Evolutionary conservation across 2,113 vertebrate species (phyloP).

Genomic region (Sander lucioperca): DNA sequence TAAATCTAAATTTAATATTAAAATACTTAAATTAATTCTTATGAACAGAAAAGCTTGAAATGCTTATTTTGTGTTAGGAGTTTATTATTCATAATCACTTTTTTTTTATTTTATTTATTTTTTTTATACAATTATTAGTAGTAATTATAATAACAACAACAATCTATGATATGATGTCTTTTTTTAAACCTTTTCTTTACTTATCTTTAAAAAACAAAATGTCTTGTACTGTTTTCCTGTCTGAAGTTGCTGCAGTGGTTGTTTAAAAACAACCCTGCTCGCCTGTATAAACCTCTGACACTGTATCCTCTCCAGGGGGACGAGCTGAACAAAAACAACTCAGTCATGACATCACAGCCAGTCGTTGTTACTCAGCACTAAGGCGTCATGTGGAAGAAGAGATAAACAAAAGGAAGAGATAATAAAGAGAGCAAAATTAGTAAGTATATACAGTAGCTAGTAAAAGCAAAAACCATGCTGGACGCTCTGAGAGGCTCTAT

Average conservation of each 20-base stretch:
- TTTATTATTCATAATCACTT: background rate
- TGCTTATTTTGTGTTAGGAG: background rate
- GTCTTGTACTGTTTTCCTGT: background rate
- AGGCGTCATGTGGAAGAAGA: slow-evolving; percentile 14
- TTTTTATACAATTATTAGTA: no score
- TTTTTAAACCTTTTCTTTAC: no score
- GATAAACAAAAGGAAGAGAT: background rate
- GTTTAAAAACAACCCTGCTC: slow-evolving; percentile 43
- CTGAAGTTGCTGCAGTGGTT: slow-evolving; percentile 22
- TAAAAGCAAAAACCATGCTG: background rate
- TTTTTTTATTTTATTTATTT: no score
- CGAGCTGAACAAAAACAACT: slow-evolving; percentile 57
- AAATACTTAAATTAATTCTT: background rate
- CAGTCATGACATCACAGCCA: slow-evolving; percentile 26
- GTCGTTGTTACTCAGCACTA: slow-evolving; percentile 35
- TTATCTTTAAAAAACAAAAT: background rate
- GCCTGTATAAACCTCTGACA: slow-evolving; percentile 38
- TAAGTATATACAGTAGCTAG: background rate
- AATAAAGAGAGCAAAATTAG: background rate
- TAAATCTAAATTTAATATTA: background rate
- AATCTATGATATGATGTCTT: no score
- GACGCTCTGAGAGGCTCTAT: background rate
- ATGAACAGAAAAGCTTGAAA: background rate
- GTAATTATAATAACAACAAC: no score
- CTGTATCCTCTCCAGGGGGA: slow-evolving; percentile 54